Conservation (phyloP, 2,888 invertebrate species). For the Neria commutata region DNA sequence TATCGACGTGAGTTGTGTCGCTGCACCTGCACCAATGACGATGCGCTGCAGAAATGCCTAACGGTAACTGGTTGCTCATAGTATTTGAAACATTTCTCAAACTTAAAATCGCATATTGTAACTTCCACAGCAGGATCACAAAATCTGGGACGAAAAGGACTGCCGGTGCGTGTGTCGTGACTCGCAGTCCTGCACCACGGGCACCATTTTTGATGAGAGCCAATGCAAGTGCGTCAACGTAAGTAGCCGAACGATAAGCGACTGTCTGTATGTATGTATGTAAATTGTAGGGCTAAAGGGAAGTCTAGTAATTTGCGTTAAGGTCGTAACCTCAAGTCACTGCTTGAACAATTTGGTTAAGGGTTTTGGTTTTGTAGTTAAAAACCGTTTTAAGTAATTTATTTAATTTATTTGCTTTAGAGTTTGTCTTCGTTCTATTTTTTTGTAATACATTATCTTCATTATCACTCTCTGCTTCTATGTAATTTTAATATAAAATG, state of each 20-base stretch:
- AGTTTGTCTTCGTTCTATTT: slow-evolving; percentile 20
- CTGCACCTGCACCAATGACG: slow-evolving; percentile 68
- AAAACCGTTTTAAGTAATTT: slow-evolving; percentile 21
- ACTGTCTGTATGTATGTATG: too few species aligned
- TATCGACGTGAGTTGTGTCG: slow-evolving; percentile 67
- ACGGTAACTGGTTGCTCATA: slow-evolving; percentile 33
- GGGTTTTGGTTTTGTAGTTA: neutral
- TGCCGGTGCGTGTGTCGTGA: slow-evolving; percentile 70
- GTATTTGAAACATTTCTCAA: neutral
- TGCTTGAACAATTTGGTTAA: neutral
- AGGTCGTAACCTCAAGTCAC: slow-evolving; percentile 1
- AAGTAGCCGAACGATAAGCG: too few species aligned
- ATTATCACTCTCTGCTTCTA: slow-evolving; percentile 32
- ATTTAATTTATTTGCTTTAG: slow-evolving; percentile 26
- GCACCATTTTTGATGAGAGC: slow-evolving; percentile 66
- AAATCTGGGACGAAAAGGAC: slow-evolving; percentile 68
- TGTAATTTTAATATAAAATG: too few species aligned
- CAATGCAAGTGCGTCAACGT: slow-evolving; percentile 58
- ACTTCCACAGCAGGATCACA: slow-evolving; percentile 61
- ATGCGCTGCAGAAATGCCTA: slow-evolving; percentile 68
- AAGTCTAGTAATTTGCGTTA: slow-evolving; percentile 2
- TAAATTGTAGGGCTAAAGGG: slow-evolving; percentile 2
- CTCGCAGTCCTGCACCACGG: slow-evolving; percentile 67
- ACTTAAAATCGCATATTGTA: neutral
- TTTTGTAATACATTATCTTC: slow-evolving; percentile 27